phyloP scores from a whole-genome alignment of 2,113 vertebrate species.

The Apus apus region DNA sequence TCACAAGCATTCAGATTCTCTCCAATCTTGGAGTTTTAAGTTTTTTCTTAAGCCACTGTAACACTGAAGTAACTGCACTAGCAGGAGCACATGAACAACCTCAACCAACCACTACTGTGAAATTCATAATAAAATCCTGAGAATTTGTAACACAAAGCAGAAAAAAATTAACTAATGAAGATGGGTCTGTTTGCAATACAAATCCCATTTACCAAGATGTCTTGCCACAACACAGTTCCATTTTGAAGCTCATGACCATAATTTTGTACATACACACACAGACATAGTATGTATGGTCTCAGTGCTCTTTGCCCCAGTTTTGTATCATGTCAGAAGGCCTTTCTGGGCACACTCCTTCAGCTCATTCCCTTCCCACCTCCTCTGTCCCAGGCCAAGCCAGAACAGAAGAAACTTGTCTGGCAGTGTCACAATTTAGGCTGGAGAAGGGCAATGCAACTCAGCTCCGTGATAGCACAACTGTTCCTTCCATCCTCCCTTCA shows the following conservation, averaged over 20 bases:
- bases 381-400: background rate
- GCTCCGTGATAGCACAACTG: background rate
- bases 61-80: background rate
- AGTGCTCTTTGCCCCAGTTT: background rate
- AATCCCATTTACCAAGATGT: background rate
- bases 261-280: background rate
- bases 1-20: background rate
- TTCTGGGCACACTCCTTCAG: background rate
- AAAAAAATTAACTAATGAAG: background rate
- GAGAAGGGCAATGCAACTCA: background rate
- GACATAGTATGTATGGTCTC: background rate
- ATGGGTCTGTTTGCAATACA: background rate
- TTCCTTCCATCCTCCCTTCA: background rate
- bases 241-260: background rate
- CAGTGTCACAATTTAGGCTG: background rate
- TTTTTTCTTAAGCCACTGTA: background rate
- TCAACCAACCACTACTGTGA: background rate
- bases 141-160: background rate
- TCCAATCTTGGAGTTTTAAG: background rate
- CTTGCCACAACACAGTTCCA: background rate
- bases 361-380: background rate
- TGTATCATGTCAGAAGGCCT: background rate
- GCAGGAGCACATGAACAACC: background rate
- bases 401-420: background rate
- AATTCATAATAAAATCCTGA: background rate